These are phyloP conservation scores for Deilephila porcellus DNA, from an alignment of 2,888 invertebrate species.

Conservation along the genomic window DNA sequence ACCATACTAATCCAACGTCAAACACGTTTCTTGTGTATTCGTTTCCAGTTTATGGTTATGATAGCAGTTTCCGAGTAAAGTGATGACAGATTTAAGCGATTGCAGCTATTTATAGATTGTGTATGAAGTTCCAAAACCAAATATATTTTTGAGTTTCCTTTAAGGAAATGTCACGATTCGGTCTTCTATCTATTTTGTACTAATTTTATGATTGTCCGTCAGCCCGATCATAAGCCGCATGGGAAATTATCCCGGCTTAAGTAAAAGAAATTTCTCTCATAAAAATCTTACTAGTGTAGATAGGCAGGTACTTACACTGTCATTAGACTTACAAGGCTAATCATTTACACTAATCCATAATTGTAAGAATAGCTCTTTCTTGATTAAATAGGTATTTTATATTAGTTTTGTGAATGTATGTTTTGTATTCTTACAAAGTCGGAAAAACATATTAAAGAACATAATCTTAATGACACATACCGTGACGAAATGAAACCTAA, in stretches of 20 bases:
- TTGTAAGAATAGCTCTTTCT: not conserved
- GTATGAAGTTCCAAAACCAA: not conserved
- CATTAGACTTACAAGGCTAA: too few species aligned
- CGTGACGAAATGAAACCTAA: not conserved
- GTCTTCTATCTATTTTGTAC: too few species aligned
- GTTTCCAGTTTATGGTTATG: not conserved
- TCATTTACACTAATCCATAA: too few species aligned
- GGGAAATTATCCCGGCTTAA: too few species aligned
- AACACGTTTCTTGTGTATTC: not conserved
- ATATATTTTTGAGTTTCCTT: too few species aligned
- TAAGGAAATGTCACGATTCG: too few species aligned
- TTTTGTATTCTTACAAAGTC: too few species aligned
- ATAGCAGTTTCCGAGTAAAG: not conserved
- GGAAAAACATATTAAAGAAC: not conserved
- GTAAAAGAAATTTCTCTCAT: too few species aligned
- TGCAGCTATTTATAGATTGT: not conserved
- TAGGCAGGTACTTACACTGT: too few species aligned
- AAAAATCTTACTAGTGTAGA: too few species aligned
- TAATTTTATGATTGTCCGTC: too few species aligned
- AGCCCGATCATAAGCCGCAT: too few species aligned
- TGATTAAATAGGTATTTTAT: not conserved
- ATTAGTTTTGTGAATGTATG: not conserved
- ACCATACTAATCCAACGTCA: not conserved
- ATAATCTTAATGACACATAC: not conserved
- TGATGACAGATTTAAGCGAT: not conserved